Conservation (phyloP, 1,140 invertebrate genomes). For the Acromyrmex charruanus region DNA sequence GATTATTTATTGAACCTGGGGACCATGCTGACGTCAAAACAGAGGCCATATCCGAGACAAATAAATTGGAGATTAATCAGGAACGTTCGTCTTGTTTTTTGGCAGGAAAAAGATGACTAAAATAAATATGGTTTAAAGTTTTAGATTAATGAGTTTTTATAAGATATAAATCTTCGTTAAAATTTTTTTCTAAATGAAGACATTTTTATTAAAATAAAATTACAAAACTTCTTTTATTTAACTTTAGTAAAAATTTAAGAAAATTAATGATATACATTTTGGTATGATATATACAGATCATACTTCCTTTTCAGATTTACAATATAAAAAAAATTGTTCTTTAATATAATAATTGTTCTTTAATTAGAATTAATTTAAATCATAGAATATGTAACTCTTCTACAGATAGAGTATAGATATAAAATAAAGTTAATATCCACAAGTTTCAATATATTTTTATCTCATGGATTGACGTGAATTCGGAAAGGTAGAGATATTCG, state of each 20-base stretch:
- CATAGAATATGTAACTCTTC: not conserved
- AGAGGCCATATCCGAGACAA: not conserved
- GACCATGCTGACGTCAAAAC: not conserved
- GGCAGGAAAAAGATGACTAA: not conserved
- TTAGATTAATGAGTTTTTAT: not conserved
- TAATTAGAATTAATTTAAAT: not conserved
- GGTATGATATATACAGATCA: not conserved
- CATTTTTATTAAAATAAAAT: constrained; percentile 3
- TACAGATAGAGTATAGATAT: not conserved
- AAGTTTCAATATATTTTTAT: constrained; percentile 8
- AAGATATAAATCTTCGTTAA: not conserved
- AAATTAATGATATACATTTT: not conserved
- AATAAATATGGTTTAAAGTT: not conserved
- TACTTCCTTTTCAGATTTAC: not conserved
- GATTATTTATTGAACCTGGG: constrained; percentile 29
- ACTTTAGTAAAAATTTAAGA: not conserved
- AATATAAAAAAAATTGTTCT: not conserved
- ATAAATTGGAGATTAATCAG: constrained; percentile 30
- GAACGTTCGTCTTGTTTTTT: not conserved
- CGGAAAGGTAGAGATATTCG: not conserved
- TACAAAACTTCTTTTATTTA: not conserved
- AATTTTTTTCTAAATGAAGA: not conserved
- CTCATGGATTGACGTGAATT: not conserved
- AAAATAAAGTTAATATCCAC: not conserved
- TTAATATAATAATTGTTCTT: too few relatives aligned